Percentiles rank a stretch among this genome's conserved stretches.
These are phyloP conservation scores for Phaenicophaeus curvirostris DNA, from an alignment of 2,797 vertebrate genomes.

Conservation along the genomic window DNA sequence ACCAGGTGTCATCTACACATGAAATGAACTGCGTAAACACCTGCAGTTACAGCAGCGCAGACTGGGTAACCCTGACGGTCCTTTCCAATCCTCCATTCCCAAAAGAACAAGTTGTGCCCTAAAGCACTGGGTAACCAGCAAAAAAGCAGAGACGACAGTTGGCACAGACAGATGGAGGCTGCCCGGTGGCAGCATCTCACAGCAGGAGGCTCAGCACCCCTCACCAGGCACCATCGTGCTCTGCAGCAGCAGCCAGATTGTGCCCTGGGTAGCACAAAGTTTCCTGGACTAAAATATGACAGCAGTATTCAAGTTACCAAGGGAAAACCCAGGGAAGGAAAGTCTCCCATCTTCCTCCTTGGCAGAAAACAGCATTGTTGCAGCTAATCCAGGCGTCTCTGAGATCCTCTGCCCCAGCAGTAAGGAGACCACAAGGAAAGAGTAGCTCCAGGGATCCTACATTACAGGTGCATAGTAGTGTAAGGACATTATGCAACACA, in stretches of 20 bases:
- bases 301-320: not conserved
- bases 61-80: not conserved
- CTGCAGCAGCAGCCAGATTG: constrained; percentile 13
- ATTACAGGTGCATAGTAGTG: not conserved
- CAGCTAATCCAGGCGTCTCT: not conserved
- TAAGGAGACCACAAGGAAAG: not conserved
- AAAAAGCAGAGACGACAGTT: not conserved
- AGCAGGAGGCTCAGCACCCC: constrained; percentile 43
- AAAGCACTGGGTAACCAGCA: not conserved
- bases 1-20: not conserved
- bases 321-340: not conserved
- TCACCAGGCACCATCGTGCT: not conserved
- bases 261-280: not conserved
- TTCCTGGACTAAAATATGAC: not conserved
- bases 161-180: constrained; percentile 58
- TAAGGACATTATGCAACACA: not conserved
- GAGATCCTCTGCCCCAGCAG: not conserved
- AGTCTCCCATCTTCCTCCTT: not conserved
- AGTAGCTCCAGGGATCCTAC: not conserved
- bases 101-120: constrained; percentile 6
- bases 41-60: not conserved
- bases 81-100: not conserved
- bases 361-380: accelerated
- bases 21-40: not conserved
- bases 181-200: not conserved